Base-by-base conservation (phyloP, 1,140 invertebrate species). In the Lethrus apterus region DNA sequence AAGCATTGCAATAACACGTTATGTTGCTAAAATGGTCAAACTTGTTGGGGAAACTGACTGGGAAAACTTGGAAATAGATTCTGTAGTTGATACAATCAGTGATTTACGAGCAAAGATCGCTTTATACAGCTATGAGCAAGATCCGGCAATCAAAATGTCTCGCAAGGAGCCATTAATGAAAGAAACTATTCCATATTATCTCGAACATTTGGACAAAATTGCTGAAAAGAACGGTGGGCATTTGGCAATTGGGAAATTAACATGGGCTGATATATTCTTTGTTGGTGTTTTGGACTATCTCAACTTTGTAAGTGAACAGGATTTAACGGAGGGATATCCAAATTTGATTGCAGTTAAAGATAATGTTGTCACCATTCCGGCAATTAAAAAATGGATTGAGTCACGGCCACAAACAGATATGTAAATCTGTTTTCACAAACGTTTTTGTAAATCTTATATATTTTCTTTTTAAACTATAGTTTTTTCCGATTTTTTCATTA, bases 1-100 rank as follows among this genome's bases (percentile, higher is more conserved):
- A 63, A 80, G 79, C 44, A 63, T 74, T 30, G 78, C 85, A 20
- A 86, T 89, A 55, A 73, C 70, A 23, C 73, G 83, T 23, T 88
- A 80, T 55, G 63, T 86, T 11, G 85, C 82, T 3, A 81, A 77
- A 55, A 70, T 80, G 49, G 74, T 72, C 31, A 76, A 73, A 44
- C 60, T 89, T 38, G 71, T 70, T 46, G 83, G 83, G 1, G 72
- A 74, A 51, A 68, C 78, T 55, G 76, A 78, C 33, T 78, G 76
- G n/a, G n/a, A n/a, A n/a, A n/a, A n/a, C n/a, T 58, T 81, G 32
- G 67, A 77, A 63, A 76, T 81, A 33, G 80, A 83, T 58, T 68
- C 75, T 33, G 79, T n/a, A n/a, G n/a, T n/a, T n/a, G n/a, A n/a
- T n/a, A n/a, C 74, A 13, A 23, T 60, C 31, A 57, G 45, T 35